Conservation (phyloP, 2,888 invertebrate genomes). For the Orthosia incerta region DNA sequence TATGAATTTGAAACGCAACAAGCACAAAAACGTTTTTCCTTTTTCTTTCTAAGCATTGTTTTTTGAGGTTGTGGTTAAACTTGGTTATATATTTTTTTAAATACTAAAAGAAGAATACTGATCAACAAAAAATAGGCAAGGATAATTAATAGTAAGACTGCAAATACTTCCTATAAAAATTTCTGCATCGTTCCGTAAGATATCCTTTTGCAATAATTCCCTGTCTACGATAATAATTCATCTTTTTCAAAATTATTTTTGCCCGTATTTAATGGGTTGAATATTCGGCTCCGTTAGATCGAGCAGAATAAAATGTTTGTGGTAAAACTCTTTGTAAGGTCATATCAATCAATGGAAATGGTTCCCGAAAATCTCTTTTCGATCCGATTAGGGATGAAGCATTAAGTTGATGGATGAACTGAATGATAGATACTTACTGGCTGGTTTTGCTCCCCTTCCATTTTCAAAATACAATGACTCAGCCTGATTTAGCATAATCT, state of each 20-base stretch:
- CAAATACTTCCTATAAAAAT: no score
- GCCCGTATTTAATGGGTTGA: not conserved
- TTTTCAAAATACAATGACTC: no score
- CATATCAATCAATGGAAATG: not conserved
- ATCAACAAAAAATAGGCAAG: no score
- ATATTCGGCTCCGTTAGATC: not conserved
- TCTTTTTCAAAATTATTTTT: not conserved
- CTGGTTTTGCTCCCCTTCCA: not conserved
- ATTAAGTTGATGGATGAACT: not conserved
- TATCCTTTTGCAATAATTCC: not conserved
- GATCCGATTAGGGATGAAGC: not conserved
- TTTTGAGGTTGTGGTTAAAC: not conserved
- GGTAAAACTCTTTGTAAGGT: not conserved
- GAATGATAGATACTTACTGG: not conserved
- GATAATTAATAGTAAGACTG: no score
- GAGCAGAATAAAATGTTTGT: not conserved
- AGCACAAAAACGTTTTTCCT: no score
- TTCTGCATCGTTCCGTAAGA: not conserved
- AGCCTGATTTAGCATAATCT: no score
- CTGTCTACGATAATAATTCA: not conserved
- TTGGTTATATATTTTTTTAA: no score
- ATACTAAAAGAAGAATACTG: no score
- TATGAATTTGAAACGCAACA: conserved; percentile 1
- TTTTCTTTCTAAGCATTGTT: not conserved
- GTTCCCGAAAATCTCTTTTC: not conserved